Evolutionary conservation across 2,888 invertebrate genomes (phyloP), one percentile per base, ranked within the genome.

Genomic region (Epsilonema sp.): DNA sequence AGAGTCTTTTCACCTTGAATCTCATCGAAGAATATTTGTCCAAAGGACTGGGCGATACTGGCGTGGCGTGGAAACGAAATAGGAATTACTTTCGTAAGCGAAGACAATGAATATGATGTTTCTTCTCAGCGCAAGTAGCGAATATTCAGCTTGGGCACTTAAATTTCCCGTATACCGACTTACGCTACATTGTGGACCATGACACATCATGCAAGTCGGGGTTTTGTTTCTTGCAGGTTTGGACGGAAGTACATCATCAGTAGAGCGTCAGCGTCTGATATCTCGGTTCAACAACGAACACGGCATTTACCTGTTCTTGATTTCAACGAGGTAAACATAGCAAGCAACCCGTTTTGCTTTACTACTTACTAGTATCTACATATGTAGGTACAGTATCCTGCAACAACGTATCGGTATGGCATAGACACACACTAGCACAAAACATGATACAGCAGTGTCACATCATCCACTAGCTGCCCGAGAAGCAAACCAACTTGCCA

Each of bases 221-320:
- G 8, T 16, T 31, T 11, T 31, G 31, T 11, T 31, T 31, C 8
- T 11, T 31, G 8, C 57, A 82, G 82, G 86, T 49, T 72, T 97
- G 55, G 94, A 97, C 68, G 97, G 97, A 23, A 85, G 86, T 36
- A 97, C 94, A 0, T 79, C 82, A 55, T 86, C 87, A 0, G 72
- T 82, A 51, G 97, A 97, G 64, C 73, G 97, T 50, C 94, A 97
- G 66, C 85, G 85, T 63, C 73, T 94, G 23, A 92, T 97, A 51
- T 87, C 89, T 66, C 84, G 86, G 64, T 97, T 94, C 67, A 97
- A 97, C 64, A 75, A 78, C 1, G 86, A 86, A 67, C 76, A 79
- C 1, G 78, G 78, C 58, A 76, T 89, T 44, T 80, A 83, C 64
- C 68, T 94, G 52, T 97, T 97, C 67, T 74, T 97, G 47, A 86